Conservation (phyloP, 2,888 invertebrate genomes). For the Criorhina ranunculi region DNA sequence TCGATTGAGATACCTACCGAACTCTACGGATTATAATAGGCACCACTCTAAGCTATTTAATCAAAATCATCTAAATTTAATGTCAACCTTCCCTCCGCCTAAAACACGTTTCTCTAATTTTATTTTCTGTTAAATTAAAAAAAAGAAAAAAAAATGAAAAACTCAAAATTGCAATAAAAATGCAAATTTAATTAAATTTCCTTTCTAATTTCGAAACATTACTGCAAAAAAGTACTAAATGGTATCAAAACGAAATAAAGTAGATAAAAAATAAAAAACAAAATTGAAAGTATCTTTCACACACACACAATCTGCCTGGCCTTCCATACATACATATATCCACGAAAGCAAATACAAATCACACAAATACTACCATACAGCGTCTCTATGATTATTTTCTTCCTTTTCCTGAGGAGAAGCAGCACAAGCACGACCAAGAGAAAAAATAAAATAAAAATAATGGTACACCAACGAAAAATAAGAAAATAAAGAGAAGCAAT, state of each 20-base stretch:
- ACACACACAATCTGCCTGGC: constrained; percentile 27
- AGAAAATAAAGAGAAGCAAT: constrained; percentile 70
- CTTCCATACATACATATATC: neutral
- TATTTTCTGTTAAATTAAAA: neutral
- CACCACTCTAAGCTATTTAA: neutral
- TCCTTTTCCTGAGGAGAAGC: constrained; percentile 36
- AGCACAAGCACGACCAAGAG: constrained; percentile 44
- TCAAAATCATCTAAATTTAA: neutral
- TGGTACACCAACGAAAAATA: constrained; percentile 40
- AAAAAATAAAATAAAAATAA: constrained; percentile 54
- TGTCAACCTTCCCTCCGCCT: neutral
- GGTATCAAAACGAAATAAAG: constrained; percentile 38
- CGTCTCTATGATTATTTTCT: constrained; percentile 44
- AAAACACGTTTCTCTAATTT: constrained; percentile 2
- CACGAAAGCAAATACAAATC: constrained; percentile 17
- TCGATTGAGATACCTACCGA: no score
- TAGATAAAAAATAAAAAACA: constrained; percentile 17
- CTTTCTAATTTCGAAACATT: constrained; percentile 68
- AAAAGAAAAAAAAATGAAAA: neutral
- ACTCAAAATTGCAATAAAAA: constrained; percentile 43
- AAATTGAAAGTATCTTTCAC: constrained; percentile 38
- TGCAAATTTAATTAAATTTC: constrained; percentile 70
- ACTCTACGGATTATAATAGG: no score
- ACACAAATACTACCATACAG: neutral
- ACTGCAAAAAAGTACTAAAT: constrained; percentile 69